phyloP scores from a whole-genome alignment of 2,113 vertebrate genomes.

The Gasterosteus nipponicus region DNA sequence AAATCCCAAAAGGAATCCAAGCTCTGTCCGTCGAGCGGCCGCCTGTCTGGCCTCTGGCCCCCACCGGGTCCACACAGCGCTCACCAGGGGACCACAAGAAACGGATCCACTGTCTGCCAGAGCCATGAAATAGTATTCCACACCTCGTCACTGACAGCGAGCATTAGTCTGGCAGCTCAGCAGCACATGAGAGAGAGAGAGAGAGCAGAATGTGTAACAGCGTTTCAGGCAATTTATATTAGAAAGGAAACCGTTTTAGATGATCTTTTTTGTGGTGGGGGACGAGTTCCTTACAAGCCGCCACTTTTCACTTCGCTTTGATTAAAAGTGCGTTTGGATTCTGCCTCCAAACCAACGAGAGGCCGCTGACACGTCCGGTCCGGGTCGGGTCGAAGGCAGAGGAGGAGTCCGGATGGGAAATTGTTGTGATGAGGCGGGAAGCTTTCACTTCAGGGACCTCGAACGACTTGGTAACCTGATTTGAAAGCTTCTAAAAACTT shows the following conservation, averaged over 20 bases:
- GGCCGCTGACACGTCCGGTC: neutral
- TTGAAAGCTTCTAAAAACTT: slow-evolving; percentile 61
- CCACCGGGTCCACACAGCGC: slow-evolving; percentile 20
- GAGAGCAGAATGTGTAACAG: slow-evolving; percentile 18
- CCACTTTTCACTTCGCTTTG: slow-evolving; percentile 18
- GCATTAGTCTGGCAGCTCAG: slow-evolving; percentile 44
- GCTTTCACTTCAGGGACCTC: slow-evolving; percentile 57
- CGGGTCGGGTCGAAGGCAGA: slow-evolving; percentile 2
- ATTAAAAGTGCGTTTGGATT: neutral
- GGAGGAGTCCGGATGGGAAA: slow-evolving; percentile 35
- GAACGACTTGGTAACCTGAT: slow-evolving; percentile 68
- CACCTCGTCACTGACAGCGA: slow-evolving; percentile 63
- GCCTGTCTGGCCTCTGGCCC: slow-evolving; percentile 51
- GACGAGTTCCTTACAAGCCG: slow-evolving; percentile 10
- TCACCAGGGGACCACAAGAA: slow-evolving; percentile 61
- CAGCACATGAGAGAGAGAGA: neutral
- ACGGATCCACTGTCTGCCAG: slow-evolving; percentile 48
- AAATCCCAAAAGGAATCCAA: slow-evolving; percentile 12
- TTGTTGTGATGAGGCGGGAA: slow-evolving; percentile 11
- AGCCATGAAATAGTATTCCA: slow-evolving; percentile 75
- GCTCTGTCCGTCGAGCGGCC: slow-evolving; percentile 41
- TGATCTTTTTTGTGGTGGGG: slow-evolving; percentile 34
- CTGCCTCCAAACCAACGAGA: slow-evolving; percentile 5
- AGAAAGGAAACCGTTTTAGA: slow-evolving; percentile 52
- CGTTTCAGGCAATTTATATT: slow-evolving; percentile 31